Base-by-base conservation (phyloP, 2,888 invertebrate genomes). In the Drosophila neotestacea region DNA sequence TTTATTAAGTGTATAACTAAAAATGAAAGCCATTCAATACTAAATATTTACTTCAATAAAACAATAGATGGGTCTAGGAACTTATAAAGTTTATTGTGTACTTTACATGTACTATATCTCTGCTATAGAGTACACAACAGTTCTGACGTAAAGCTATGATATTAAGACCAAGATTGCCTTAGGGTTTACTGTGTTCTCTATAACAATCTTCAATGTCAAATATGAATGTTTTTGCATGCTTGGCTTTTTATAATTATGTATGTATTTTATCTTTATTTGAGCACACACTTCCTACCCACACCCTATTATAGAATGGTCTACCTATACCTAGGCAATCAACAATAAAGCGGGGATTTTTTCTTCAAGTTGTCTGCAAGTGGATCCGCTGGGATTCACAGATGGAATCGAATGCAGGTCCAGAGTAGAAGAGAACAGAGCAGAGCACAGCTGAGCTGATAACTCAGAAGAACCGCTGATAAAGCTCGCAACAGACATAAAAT, bases 381-480 rank as follows among this genome's bases (percentile, higher is more conserved):
- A 44, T 6, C 7, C 27, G 16, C 28, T 11, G 73, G 73, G 76
- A 73, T 41, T 70, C 76, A 75, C 76, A 44, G 6, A 9, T 22
- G n/a, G 3, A 42, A 1, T 16, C n/a, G 27, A 27, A 16, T 56
- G 22, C 55, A 61, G 13, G 11, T 52, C 39, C 38, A 62, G 41
- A 34, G 7, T 38, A 44, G 34, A 52, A 32, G 22, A 38, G 4
- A 47, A 30, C 39, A 41, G 11, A 22, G 11, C 38, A 13, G 22
- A 73, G 4, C 22, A 13, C 36, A 39, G 10, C n/a, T 42, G 11
- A 34, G 34, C 62, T 69, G 73, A 73, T 73, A 63, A 47, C 54
- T 30, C 11, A 9, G 9, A 36, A 41, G 28, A 59, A 41, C n/a
- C 22, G 22, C 63, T 42, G 70, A 59, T 76, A 62, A 58, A 6